Base-by-base conservation (phyloP, 2,113 vertebrate genomes). In the Micronycteris hirsuta region DNA sequence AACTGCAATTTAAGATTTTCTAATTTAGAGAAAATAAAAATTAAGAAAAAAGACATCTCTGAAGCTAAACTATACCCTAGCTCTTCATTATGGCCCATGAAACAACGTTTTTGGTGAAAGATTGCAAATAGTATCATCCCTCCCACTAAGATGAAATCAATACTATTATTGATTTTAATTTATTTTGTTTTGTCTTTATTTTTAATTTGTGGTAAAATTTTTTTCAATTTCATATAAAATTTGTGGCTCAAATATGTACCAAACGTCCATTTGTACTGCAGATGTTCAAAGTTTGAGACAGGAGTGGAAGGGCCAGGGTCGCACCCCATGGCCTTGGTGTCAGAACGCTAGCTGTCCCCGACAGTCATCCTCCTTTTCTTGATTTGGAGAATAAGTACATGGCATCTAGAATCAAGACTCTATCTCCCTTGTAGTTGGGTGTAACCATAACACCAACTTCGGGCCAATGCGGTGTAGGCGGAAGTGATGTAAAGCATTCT, bases 221-320 rank as follows among this genome's bases (percentile, higher is more conserved):
- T 77, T 91, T 91, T 63, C 70, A 86, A 87, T 54, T 76, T 43
- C 41, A 71, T 70, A 47, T 76, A 71, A 45, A 95, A 67, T 33
- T 9, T 47, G 58, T 85, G 86, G 41, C n/a, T 70, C 49, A 61
- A 45, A 28, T n/a, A 24, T 7, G 2, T 58, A 70, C 38, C 70
- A 73, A 91, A 67, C 71, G 61, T 77, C 45, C 52, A 41, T 13
- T 67, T 81, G 78, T n/a, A 61, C 45, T 96, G 24, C 86, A 94
- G 86, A 94, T 95, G 86, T 91, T 93, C 90, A 45, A 77, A 94
- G 82, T 85, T 45, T 87, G 71, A 70, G 58, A 41, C 52, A 86
- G 38, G 76, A 2, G 22, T 45, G 24, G 76, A 38, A 45, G 38
- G 61, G 38, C 78, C 71, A 89, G 38, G 47, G 54, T 93, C 67